phyloP scores from a whole-genome alignment of 2,797 vertebrate genomes.

The Lepidocolaptes lacrymiger region DNA sequence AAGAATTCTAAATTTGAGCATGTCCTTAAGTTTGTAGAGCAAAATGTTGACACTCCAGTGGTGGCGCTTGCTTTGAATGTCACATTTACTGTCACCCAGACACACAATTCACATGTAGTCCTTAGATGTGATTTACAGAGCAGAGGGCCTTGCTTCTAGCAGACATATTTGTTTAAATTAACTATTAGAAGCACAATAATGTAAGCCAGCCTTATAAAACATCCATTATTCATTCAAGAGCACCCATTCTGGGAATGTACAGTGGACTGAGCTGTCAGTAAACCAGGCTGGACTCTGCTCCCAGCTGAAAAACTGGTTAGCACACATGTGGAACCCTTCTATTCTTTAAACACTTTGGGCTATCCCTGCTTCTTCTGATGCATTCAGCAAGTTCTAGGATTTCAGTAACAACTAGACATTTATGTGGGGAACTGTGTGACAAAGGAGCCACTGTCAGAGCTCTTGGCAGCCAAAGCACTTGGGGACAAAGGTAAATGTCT shows the following conservation, averaged over 20 bases:
- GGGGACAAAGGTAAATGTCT: not conserved
- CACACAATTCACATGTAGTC: fast-evolving
- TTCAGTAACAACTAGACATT: not conserved
- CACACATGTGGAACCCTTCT: not conserved
- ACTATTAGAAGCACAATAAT: not conserved
- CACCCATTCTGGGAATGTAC: not conserved
- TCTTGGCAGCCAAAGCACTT: not conserved
- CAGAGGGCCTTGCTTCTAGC: not conserved
- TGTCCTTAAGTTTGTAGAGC: not conserved
- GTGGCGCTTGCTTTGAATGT: not conserved
- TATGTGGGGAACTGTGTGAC: not conserved
- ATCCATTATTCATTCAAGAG: not conserved
- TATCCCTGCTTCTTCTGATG: not conserved
- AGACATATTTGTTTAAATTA: not conserved
- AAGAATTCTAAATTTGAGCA: not conserved
- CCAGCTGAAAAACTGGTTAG: not conserved
- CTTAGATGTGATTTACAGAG: not conserved
- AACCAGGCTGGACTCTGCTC: not conserved
- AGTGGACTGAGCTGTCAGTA: not conserved
- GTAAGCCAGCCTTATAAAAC: not conserved
- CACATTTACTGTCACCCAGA: not conserved
- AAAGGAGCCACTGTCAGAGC: conserved; percentile 13
- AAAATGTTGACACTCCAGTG: not conserved
- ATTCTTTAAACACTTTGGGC: not conserved
- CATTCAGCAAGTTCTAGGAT: not conserved